These are phyloP conservation scores for Alviniconcha marisindica DNA, from an alignment of 1,140 invertebrate species.

Conservation along the genomic window DNA sequence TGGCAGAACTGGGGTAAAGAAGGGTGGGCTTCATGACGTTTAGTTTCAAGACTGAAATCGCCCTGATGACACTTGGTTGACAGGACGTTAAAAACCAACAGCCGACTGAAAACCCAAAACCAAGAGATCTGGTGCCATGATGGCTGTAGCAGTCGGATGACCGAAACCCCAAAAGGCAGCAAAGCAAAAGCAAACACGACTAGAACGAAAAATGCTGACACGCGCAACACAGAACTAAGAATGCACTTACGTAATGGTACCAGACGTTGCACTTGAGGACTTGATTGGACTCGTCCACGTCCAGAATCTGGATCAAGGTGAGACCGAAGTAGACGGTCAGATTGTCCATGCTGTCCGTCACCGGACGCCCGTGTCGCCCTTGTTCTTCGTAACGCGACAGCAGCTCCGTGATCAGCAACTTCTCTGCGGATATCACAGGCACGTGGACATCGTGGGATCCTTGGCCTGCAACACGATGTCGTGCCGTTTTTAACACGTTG, in stretches of 20 bases:
- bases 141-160: no score
- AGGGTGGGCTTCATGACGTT: no score
- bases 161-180: no score
- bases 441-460: neutral
- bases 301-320: conserved; percentile 74
- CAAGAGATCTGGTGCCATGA: no score
- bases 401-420: conserved; percentile 73
- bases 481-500: neutral
- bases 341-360: conserved; percentile 70
- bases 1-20: no score
- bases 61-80: no score
- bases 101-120: no score
- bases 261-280: conserved; percentile 73
- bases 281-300: conserved; percentile 75
- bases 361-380: conserved; percentile 72
- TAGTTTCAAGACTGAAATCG: no score
- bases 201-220: no score
- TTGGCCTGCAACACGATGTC: neutral
- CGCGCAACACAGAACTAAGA: no score
- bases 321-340: conserved; percentile 73
- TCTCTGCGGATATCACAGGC: conserved; percentile 59
- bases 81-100: no score
- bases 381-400: conserved; percentile 70
- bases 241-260: conserved; percentile 74
- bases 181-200: no score